Base-by-base conservation (phyloP, 2,797 vertebrate genomes). In the Propithecus perrieri region DNA sequence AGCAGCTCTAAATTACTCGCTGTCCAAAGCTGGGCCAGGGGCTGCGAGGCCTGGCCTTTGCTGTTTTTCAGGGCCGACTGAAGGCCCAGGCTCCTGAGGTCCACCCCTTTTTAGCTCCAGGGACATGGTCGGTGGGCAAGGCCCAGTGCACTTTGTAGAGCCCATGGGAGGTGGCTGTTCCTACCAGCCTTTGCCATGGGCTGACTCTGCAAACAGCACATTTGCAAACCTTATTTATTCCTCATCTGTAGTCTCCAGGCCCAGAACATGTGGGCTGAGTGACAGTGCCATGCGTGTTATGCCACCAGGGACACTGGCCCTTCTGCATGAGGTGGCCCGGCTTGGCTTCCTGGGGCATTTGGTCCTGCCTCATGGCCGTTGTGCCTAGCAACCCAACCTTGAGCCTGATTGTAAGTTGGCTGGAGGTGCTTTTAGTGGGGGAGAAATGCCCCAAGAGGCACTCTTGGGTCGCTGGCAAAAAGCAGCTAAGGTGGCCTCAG, bases 131-230 rank as follows among this genome's bases (percentile, higher is more conserved):
- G 11, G 46, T 9, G 50, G 43, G 12, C 55, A 57, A 11, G 7
- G 41, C 33, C 9, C 10, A 1, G 17, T 17, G 1, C 1, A 30
- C 67, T 35, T 41, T 28, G 4, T 10, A 0, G 41, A 46, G 53
- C 33, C 38, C 4, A 5, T 7, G 30, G 30, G 17, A 8, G 24
- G 35, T 5, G 22, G 38, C 55, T 63, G 43, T 26, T 48, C 35
- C 53, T 2, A 18, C 24, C 30, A 14, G 28, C 24, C 0, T 11
- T n/a, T 38, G 22, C 46, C 50, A 17, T 10, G 41, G 71, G 46
- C 43, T 5, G 33, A 22, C 30, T 41, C 9, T 63, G 43, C 20
- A 48, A 20, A 17, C 2, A 26, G 50, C 15, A 11, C 78, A 63
- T 6, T 4, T 35, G 7, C 13, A 38, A 7, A 72, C 38, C 11